phyloP scores from a whole-genome alignment of 1,140 invertebrate genomes.

The Cotesia chilonis region DNA sequence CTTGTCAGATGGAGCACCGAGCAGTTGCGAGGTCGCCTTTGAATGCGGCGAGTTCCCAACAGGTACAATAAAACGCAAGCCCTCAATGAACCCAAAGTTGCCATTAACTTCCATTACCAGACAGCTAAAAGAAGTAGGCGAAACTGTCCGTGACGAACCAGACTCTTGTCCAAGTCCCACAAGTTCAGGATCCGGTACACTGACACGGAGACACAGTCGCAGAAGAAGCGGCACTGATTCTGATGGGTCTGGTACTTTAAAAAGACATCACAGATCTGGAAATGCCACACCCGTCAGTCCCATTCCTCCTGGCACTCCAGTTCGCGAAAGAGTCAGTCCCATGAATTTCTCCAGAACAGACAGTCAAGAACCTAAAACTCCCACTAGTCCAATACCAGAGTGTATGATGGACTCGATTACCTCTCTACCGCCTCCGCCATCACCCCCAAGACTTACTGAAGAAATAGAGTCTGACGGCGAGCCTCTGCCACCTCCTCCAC shows the following conservation, averaged over 20 bases:
- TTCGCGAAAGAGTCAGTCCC: conserved; percentile 63
- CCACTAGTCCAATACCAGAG: conserved; percentile 60
- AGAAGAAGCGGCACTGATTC: conserved; percentile 69
- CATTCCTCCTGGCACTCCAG: conserved; percentile 62
- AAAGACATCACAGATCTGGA: conserved; percentile 66
- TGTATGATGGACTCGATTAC: conserved; percentile 69
- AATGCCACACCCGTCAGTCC: conserved; percentile 66
- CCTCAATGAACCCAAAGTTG: conserved; percentile 88
- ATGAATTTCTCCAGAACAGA: conserved; percentile 57
- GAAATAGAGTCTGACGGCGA: conserved; percentile 56
- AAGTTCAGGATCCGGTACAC: conserved; percentile 63
- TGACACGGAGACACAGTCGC: conserved; percentile 69
- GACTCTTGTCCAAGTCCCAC: conserved; percentile 62
- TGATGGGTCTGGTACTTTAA: conserved; percentile 72
- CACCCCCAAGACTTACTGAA: conserved; percentile 62
- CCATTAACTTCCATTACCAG: conserved; percentile 89
- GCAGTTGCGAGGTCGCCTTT: conserved; percentile 70
- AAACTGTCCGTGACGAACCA: conserved; percentile 66
- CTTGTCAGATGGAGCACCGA: conserved; percentile 77
- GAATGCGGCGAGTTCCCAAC: conserved; percentile 65
- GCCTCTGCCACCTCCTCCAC: conserved; percentile 71
- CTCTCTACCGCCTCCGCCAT: conserved; percentile 68
- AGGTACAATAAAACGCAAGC: conserved; percentile 87
- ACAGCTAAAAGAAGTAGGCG: conserved; percentile 84
- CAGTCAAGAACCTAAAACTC: conserved; percentile 58